Evolutionary conservation across 2,888 invertebrate species (phyloP), one percentile per base, ranked within the genome.

Genomic region (Electrophaes corylata): DNA sequence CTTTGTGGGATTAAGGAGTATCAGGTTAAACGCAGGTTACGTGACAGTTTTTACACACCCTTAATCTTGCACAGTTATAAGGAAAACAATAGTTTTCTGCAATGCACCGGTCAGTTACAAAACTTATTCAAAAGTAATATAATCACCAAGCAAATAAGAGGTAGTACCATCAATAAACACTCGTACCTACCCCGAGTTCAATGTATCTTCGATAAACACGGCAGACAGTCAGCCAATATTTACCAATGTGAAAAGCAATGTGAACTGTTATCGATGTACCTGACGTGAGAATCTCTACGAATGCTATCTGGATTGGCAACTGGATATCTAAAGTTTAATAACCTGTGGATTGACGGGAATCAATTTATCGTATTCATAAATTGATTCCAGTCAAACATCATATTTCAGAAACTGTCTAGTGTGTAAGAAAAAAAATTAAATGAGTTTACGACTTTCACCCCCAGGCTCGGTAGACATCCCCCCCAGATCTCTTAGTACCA

Each of bases 1-100:
- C 59, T 65, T 60, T 37, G 43, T n/a, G 62, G 81, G 84, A 87
- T 88, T 88, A 87, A 75, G 76, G 83, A 79, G 83, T 83, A 87
- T 85, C 83, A 82, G 79, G 80, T 82, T 90, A 90, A 90, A 83
- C 79, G 83, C 82, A 81, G 86, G 85, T 89, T 90, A 82, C 83
- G 81, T 88, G 87, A 90, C 84, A 83, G 84, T 83, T 87, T 83
- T 84, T 84, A 88, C 86, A 85, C 86, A 82, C 86, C 85, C 83
- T 82, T 81, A 84, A 88, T 89, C 83, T 81, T 70, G 67, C 60
- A 66, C 67, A 70, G 63, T 73, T 62, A 60, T 60, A 60, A 57
- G n/a, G 55, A 48, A 12, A 35, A 14, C 12, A 37, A 37, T 16
- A 37, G 10, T 16, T 16, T 37, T 37, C 8, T 37, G 8, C 2